Percentiles rank a stretch among this genome's conserved stretches.
Evolutionary conservation across 2,888 invertebrate genomes (phyloP).

Genomic region (Limnephilus rhombicus): DNA sequence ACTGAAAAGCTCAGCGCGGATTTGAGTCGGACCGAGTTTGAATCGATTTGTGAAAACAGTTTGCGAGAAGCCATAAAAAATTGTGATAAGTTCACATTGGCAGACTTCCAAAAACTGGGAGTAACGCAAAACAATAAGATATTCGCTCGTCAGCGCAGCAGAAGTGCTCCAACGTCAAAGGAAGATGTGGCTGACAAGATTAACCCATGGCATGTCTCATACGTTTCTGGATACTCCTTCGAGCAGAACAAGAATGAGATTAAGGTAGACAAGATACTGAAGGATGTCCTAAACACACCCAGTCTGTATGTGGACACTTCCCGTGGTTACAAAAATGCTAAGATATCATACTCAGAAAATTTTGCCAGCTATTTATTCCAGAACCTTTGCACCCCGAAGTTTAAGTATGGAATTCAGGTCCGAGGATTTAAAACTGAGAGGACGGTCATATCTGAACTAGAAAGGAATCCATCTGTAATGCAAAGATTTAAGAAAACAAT

Average conservation of each 20-base stretch:
- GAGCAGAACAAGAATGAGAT: slow-evolving; percentile 68
- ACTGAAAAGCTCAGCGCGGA: slow-evolving; percentile 69
- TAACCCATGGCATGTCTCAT: slow-evolving; percentile 70
- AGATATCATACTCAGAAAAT: slow-evolving; percentile 70
- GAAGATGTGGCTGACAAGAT: slow-evolving; percentile 38
- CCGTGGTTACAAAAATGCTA: slow-evolving; percentile 57
- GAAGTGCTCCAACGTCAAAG: slow-evolving; percentile 23
- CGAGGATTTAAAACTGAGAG: slow-evolving; percentile 90
- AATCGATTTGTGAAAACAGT: slow-evolving; percentile 73
- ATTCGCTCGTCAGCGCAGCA: slow-evolving; percentile 37
- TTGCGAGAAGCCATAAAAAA: slow-evolving; percentile 73
- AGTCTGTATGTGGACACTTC: slow-evolving; percentile 58
- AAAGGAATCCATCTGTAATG: slow-evolving; percentile 85
- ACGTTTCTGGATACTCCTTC: slow-evolving; percentile 69
- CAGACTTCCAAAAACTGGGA: slow-evolving; percentile 56
- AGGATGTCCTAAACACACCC: slow-evolving; percentile 52
- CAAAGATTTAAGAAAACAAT: slow-evolving; percentile 81
- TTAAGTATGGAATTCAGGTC: slow-evolving; percentile 76
- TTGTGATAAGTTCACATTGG: slow-evolving; percentile 70
- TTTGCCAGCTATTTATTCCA: slow-evolving; percentile 70
- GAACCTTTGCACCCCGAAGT: slow-evolving; percentile 68
- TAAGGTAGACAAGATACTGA: slow-evolving; percentile 50
- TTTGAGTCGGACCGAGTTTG: slow-evolving; percentile 63
- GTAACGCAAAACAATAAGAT: slow-evolving; percentile 36
- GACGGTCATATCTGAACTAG: slow-evolving; percentile 82